Evolutionary conservation across 2,888 invertebrate species (phyloP), one percentile per base, ranked within the genome.

Genomic region (Drosophila neotestacea): DNA sequence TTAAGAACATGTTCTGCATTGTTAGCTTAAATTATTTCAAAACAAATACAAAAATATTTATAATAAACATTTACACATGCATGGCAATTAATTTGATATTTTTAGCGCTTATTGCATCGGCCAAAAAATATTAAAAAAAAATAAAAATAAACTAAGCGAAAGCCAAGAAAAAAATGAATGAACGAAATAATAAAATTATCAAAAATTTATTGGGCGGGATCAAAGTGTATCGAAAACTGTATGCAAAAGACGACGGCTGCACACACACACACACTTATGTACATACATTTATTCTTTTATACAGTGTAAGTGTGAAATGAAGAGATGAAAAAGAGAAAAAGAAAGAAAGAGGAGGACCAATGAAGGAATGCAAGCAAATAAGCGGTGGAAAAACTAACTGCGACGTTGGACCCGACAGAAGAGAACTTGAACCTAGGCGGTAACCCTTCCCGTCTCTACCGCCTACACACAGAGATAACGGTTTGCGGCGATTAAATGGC

Each of bases 171-270:
- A 63, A 70, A 73, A 67, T 67, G 67, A 77, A 77, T 77, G 77
- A 71, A 80, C 50, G 58, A 69, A 75, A 83, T 73, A 77, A 87
- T 74, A 73, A 82, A 89, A 89, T 91, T 90, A 91, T 91, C 91
- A 90, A 77, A 82, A 73, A 81, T 77, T 75, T 85, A 75, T 65
- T 73, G 63, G 55, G 27, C 47, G 77, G 78, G 91, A 90, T 91
- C 91, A 91, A 91, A 91, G 91, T 90, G 88, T 91, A 91, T 91
- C 91, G 88, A 82, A 79, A 72, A 55, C 71, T 65, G 76, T 83
- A 80, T 79, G 79, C 83, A 81, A 77, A 69, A 69, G 11, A 28
- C 58, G 46, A 56, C 58, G 55, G 54, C 44, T 69, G 65, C 61
- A 76, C 39, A 63, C 50, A 64, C 39, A 52, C 7, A 44, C 27